These are phyloP conservation scores for Scomber japonicus DNA, from an alignment of 2,113 vertebrate genomes.

Conservation along the genomic window DNA sequence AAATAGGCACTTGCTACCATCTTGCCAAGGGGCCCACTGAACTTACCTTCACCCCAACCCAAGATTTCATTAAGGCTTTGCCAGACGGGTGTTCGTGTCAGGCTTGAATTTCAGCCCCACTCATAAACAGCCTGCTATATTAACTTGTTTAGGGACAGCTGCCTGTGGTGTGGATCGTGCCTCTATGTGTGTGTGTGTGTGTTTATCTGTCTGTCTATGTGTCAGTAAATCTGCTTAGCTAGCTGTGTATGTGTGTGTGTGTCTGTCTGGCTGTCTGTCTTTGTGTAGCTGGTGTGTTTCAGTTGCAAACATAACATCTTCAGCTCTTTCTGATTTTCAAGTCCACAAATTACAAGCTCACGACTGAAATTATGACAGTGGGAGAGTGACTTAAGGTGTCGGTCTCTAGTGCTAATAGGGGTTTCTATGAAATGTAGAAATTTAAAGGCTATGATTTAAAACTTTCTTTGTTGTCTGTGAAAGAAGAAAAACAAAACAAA, in stretches of 20 bases:
- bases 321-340: slow-evolving; percentile 18
- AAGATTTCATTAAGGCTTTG: slow-evolving; percentile 88
- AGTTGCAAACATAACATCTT: slow-evolving; percentile 37
- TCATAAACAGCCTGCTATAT: slow-evolving; percentile 90
- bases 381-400: slow-evolving; percentile 6
- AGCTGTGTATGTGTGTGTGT: slow-evolving; percentile 20
- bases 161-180: slow-evolving; percentile 65
- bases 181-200: slow-evolving; percentile 57
- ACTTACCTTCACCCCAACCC: slow-evolving; percentile 85
- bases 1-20: slow-evolving; percentile 24
- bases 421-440: slow-evolving; percentile 16
- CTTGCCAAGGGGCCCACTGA: slow-evolving; percentile 74
- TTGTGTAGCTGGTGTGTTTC: slow-evolving; percentile 16
- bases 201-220: slow-evolving; percentile 59
- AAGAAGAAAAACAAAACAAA: neutral
- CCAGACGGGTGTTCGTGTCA: slow-evolving; percentile 84
- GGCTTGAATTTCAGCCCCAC: slow-evolving; percentile 85
- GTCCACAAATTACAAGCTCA: slow-evolving; percentile 21
- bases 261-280: neutral
- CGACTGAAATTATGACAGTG: slow-evolving; percentile 30
- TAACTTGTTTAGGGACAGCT: slow-evolving; percentile 90
- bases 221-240: slow-evolving; percentile 65
- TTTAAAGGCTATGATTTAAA: neutral
- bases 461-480: slow-evolving; percentile 9
- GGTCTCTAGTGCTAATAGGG: slow-evolving; percentile 9